Evolutionary conservation across 1,140 invertebrate genomes (phyloP).

Genomic region (Epicauta chinensis): DNA sequence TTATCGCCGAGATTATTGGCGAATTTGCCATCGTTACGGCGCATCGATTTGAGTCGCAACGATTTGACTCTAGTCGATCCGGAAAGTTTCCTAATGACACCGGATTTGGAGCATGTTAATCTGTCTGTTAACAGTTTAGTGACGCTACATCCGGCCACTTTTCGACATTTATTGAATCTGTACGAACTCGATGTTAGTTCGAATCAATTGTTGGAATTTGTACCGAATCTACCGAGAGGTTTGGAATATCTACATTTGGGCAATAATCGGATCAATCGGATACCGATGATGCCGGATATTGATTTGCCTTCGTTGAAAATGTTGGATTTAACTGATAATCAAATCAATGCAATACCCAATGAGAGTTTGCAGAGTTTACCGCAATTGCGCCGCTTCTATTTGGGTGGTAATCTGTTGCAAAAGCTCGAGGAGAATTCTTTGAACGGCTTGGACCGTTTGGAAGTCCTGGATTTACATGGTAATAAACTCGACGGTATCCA

Average conservation of each 20-base stretch:
- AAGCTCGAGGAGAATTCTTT: slow-evolving; percentile 64
- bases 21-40: slow-evolving; percentile 67
- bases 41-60: slow-evolving; percentile 75
- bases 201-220: slow-evolving; percentile 65
- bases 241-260: slow-evolving; percentile 71
- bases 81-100: slow-evolving; percentile 62
- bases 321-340: slow-evolving; percentile 71
- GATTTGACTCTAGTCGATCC: slow-evolving; percentile 63
- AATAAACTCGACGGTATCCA: slow-evolving; percentile 66
- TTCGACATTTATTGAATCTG: slow-evolving; percentile 63
- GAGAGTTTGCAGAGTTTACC: slow-evolving; percentile 61
- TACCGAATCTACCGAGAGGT: slow-evolving; percentile 65
- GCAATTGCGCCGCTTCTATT: slow-evolving; percentile 63
- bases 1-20: slow-evolving; percentile 63
- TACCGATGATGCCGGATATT: slow-evolving; percentile 58
- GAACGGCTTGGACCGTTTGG: slow-evolving; percentile 60
- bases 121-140: slow-evolving; percentile 66
- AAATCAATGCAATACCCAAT: slow-evolving; percentile 61
- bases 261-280: slow-evolving; percentile 62
- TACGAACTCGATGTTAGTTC: slow-evolving; percentile 73
- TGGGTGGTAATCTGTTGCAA: slow-evolving; percentile 71
- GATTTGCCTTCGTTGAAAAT: slow-evolving; percentile 62
- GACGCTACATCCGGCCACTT: slow-evolving; percentile 63
- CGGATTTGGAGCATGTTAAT: slow-evolving; percentile 69
- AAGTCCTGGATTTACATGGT: slow-evolving; percentile 68